These are phyloP conservation scores for Philonicus albiceps DNA, from an alignment of 2,888 invertebrate genomes.

Conservation along the genomic window DNA sequence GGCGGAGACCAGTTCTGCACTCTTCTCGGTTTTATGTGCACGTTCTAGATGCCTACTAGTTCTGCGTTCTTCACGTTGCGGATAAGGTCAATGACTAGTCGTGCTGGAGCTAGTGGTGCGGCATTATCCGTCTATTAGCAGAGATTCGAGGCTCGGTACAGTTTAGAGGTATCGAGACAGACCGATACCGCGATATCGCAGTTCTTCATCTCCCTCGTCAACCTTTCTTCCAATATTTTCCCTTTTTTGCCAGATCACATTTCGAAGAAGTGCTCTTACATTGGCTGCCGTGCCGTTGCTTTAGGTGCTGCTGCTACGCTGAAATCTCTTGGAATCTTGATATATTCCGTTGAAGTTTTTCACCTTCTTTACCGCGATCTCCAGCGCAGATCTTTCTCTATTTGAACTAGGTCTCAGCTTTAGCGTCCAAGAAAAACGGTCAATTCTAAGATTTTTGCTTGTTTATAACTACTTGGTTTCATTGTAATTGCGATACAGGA, in stretches of 20 bases:
- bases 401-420: not conserved
- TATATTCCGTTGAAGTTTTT: not conserved
- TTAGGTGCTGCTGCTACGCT: not conserved
- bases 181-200: not conserved
- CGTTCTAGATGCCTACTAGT: not conserved
- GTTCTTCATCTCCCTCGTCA: not conserved
- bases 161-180: not conserved
- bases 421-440: not conserved
- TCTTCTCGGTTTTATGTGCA: not conserved
- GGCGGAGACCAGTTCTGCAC: not conserved
- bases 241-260: not conserved
- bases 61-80: not conserved
- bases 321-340: not conserved
- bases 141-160: not conserved
- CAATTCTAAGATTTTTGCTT: conserved; percentile 5
- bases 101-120: not conserved
- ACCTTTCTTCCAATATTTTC: not conserved
- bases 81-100: conserved; percentile 18
- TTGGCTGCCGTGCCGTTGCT: not conserved
- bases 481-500: not conserved
- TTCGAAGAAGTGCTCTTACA: not conserved
- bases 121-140: not conserved
- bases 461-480: not conserved
- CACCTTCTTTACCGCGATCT: not conserved
- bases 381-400: not conserved